phyloP scores from a whole-genome alignment of 1,140 invertebrate species.

The Ostrea denselamellosa region DNA sequence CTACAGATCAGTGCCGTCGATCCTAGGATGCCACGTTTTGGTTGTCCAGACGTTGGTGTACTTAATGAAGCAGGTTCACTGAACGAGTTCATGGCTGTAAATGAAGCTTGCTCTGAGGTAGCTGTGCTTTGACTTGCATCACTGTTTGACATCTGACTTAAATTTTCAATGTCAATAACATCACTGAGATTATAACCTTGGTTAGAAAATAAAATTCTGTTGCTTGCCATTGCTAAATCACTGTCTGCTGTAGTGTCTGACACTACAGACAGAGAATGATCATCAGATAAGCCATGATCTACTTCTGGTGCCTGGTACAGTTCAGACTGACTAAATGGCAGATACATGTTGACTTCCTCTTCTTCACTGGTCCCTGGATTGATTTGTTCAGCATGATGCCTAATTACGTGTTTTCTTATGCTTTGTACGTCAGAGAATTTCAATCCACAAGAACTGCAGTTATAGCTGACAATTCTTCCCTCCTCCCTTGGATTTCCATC shows the following conservation, averaged over 20 bases:
- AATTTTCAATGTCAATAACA: conserved; percentile 8
- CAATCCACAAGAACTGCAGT: conserved; percentile 27
- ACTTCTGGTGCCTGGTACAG: neutral
- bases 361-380: neutral
- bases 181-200: neutral
- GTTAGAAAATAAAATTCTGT: conserved; percentile 20
- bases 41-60: neutral
- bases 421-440: conserved; percentile 12
- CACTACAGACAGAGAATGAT: neutral
- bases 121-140: neutral
- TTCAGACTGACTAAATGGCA: neutral
- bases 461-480: conserved; percentile 22
- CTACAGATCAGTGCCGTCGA: neutral
- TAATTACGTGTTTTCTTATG: conserved; percentile 21
- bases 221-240: neutral
- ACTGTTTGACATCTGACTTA: conserved; percentile 32
- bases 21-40: neutral
- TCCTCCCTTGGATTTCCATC: neutral
- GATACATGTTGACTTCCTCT: neutral
- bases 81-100: neutral
- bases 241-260: neutral
- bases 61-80: neutral
- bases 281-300: neutral
- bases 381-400: conserved; percentile 24
- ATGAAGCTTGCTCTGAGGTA: neutral